Evolutionary conservation across 1,140 invertebrate species (phyloP).

Genomic region (Bombus waltoni): DNA sequence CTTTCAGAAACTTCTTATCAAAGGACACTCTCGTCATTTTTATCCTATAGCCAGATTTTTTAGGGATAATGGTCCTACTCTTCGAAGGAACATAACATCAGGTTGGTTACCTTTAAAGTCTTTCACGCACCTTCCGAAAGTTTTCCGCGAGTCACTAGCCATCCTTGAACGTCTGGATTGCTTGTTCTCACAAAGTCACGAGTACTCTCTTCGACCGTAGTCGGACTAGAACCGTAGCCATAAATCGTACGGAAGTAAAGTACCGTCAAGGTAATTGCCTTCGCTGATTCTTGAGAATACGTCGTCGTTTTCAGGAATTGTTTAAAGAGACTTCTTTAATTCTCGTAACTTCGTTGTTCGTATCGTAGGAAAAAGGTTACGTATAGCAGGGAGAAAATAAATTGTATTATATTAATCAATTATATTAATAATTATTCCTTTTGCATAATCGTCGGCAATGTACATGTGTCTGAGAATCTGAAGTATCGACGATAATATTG

Average conservation of each 20-base stretch:
- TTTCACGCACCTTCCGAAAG: neutral
- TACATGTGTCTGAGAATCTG: too few relatives aligned
- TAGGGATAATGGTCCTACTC: neutral
- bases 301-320: too few relatives aligned
- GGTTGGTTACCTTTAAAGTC: neutral
- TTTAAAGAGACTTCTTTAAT: neutral
- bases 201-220: neutral
- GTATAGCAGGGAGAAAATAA: too few relatives aligned
- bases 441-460: too few relatives aligned
- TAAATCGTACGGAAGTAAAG: neutral
- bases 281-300: too few relatives aligned
- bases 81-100: neutral
- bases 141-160: neutral
- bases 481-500: too few relatives aligned
- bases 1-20: neutral
- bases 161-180: neutral
- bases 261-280: neutral
- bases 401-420: too few relatives aligned
- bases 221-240: neutral
- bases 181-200: neutral
- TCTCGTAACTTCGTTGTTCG: neutral
- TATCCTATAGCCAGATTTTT: neutral
- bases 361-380: too few relatives aligned
- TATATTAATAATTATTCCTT: too few relatives aligned
- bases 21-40: neutral